A percentile compares a stretch with the other conserved stretches of the same genome.
Evolutionary conservation across 2,888 invertebrate genomes (phyloP).

Genomic region (Notodonta dromedarius): DNA sequence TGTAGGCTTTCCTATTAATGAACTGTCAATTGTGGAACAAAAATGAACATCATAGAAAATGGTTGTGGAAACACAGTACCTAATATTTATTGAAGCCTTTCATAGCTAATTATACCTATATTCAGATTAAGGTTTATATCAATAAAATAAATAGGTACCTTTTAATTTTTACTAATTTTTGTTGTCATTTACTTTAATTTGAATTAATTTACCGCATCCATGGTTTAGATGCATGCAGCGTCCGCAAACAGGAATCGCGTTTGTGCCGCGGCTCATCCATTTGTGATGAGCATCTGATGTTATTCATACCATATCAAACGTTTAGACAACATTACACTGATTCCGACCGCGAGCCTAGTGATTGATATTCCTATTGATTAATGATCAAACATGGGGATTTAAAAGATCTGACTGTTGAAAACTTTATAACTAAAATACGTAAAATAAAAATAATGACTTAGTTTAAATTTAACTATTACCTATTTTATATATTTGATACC

Average conservation of each 20-base stretch:
- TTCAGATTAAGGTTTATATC: too few relatives aligned
- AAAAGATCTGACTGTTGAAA: too few relatives aligned
- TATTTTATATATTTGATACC: too few relatives aligned
- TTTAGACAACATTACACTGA: slow-evolving; percentile 69
- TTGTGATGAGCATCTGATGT: slow-evolving; percentile 75
- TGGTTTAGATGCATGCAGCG: background rate
- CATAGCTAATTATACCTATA: too few relatives aligned
- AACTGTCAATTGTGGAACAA: background rate
- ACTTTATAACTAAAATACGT: too few relatives aligned
- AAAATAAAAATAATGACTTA: too few relatives aligned
- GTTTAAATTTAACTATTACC: too few relatives aligned
- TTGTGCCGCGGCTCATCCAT: slow-evolving; percentile 64
- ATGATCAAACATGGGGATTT: background rate
- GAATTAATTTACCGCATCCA: slow-evolving; percentile 57
- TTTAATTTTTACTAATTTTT: too few relatives aligned
- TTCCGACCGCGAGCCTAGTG: slow-evolving; percentile 56
- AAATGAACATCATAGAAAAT: background rate
- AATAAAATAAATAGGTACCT: too few relatives aligned
- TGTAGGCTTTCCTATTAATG: background rate
- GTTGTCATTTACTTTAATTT: too few relatives aligned
- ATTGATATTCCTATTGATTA: slow-evolving; percentile 24
- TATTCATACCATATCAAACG: slow-evolving; percentile 78
- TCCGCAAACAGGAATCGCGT: slow-evolving; percentile 37
- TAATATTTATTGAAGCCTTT: too few relatives aligned
- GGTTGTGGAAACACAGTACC: too few relatives aligned